A percentile compares a stretch with the other conserved stretches of the same genome.
Conservation (phyloP, 1,140 invertebrate genomes). For the Idris sp. region DNA sequence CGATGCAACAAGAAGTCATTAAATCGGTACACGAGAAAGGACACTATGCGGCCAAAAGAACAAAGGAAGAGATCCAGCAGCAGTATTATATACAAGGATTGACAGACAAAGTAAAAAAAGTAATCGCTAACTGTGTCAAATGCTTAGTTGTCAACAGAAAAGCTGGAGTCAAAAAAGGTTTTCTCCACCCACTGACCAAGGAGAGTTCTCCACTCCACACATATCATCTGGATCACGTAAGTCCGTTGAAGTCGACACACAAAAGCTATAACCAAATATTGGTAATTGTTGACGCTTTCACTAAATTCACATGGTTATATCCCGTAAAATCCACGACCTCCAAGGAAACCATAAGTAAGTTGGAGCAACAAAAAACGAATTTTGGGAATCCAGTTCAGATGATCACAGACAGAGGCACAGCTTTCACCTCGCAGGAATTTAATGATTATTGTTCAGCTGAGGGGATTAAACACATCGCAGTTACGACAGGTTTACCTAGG, state of each 20-base stretch:
- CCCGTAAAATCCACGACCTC: not conserved
- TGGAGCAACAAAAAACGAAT: not conserved
- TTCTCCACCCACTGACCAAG: slow-evolving; percentile 64
- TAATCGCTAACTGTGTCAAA: slow-evolving; percentile 6
- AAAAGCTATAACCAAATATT: slow-evolving; percentile 9
- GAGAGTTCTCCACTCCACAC: slow-evolving; percentile 64
- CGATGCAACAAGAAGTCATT: slow-evolving; percentile 8
- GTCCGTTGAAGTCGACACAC: slow-evolving; percentile 28
- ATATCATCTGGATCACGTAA: slow-evolving; percentile 64
- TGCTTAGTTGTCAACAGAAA: slow-evolving; percentile 64
- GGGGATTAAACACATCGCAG: not conserved
- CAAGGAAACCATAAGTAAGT: not conserved
- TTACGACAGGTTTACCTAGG: not conserved
- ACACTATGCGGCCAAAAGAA: slow-evolving; percentile 3
- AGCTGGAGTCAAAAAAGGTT: slow-evolving; percentile 55
- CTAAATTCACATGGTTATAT: slow-evolving; percentile 4
- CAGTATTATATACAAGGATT: not conserved
- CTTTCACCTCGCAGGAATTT: not conserved
- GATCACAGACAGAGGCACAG: not conserved
- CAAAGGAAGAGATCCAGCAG: not conserved
- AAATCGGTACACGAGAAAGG: slow-evolving; percentile 1
- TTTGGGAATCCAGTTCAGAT: not conserved
- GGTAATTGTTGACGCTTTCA: not conserved
- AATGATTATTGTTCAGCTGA: not conserved
- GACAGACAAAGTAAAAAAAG: slow-evolving; percentile 8